These are phyloP conservation scores for Drosophila trichaetosa DNA, from an alignment of 2,888 invertebrate species.

Conservation along the genomic window DNA sequence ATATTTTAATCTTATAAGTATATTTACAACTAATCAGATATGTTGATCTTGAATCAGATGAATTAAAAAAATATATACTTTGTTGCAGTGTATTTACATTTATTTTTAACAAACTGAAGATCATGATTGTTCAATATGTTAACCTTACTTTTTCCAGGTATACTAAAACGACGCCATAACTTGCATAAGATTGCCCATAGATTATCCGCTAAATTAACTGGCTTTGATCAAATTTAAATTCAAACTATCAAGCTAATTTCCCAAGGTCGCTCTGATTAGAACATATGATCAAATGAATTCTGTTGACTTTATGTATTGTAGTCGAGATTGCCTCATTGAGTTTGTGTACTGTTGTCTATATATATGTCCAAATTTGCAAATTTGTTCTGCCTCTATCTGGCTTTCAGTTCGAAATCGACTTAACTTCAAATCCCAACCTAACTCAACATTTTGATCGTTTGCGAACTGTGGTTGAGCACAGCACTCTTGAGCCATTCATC, in stretches of 20 bases:
- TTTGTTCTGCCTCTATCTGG: not conserved
- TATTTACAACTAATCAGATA: not conserved
- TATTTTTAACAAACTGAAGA: not conserved
- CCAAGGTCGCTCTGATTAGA: not conserved
- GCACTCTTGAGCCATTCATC: conserved; percentile 33
- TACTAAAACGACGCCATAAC: not conserved
- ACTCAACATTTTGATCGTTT: conserved; percentile 2
- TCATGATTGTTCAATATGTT: not conserved
- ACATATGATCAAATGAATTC: not conserved
- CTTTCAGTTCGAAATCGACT: not conserved
- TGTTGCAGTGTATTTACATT: not conserved
- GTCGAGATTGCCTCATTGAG: not conserved
- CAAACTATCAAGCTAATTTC: not conserved
- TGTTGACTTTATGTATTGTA: not conserved
- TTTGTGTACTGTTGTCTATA: not conserved
- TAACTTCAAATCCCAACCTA: not conserved
- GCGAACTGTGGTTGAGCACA: not conserved
- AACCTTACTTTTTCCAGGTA: not conserved
- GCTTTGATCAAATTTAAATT: not conserved
- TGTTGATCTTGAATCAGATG: not conserved
- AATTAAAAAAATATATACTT: not conserved
- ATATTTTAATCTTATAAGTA: not conserved
- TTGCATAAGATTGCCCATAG: not conserved
- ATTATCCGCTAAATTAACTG: not conserved
- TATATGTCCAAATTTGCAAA: too few species aligned